Base-by-base conservation (phyloP, 2,888 invertebrate species). In the Pachymerium ferrugineum region DNA sequence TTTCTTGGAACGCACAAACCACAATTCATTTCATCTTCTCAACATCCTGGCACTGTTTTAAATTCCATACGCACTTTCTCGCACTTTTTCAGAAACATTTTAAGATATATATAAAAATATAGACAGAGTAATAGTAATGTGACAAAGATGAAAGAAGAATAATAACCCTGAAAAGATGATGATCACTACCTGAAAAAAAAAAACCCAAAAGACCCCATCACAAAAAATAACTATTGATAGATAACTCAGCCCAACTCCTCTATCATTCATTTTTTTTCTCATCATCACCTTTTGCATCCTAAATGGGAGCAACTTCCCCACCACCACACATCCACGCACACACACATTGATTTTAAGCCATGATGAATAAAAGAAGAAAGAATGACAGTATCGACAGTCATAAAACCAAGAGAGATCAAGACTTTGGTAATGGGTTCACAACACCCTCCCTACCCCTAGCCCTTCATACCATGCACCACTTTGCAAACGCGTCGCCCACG, bases 21-120 rank as follows among this genome's bases (percentile, higher is more conserved):
- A 47, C 47, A 47, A 47, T 47, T 47, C 47, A 47, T 47, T 47
- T 47, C 47, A 47, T 47, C 47, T n/a, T 47, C 47, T 47, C 47
- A 47, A 47, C 47, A 47, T 47, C 47, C 47, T 47, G 19, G 47
- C 47, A 47, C 47, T 47, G 47, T 47, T 47, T 47, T 47, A 47
- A 47, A 47, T 47, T 47, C 47, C 47, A 47, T 8, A 47, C 47
- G 47, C 47, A 47, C 22, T 47, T 47, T 22, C 47, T 47, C 47
- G 47, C 47, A 47, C 47, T 47, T 47, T 47, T 47, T 47, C 47
- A 47, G 47, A 47, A 47, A 47, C 47, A 47, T 47, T 47, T 47
- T 16, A 47, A 47, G 47, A 47, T 47, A 47, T 47, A 47, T 47
- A 47, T 47, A 47, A 47, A 47, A 47, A 47, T 47, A 47, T 47